phyloP scores from a whole-genome alignment of 2,113 vertebrate species.

The Sebastes fasciatus region DNA sequence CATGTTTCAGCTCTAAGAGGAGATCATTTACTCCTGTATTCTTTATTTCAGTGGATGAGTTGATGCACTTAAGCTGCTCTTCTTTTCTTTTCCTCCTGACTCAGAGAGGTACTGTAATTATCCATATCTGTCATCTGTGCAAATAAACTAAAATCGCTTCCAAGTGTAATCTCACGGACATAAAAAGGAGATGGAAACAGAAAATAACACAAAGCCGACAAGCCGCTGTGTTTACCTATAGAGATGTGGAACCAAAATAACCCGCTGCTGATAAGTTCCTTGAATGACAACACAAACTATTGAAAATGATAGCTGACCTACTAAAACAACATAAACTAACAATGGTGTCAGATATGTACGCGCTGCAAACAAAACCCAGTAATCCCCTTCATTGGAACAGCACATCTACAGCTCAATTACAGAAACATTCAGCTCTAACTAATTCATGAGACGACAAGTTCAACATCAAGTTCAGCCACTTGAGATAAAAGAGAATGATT shows the following conservation, averaged over 20 bases:
- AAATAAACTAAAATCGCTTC: conserved; percentile 50
- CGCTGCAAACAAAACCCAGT: conserved; percentile 18
- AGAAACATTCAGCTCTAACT: conserved; percentile 35
- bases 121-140: conserved; percentile 61
- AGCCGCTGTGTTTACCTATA: conserved; percentile 41
- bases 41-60: conserved; percentile 51
- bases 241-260: conserved; percentile 23
- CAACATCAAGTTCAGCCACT: conserved; percentile 59
- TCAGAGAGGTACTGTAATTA: conserved; percentile 41
- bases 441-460: conserved; percentile 61
- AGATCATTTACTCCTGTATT: conserved; percentile 58
- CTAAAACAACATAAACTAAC: conserved; percentile 45
- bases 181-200: conserved; percentile 34
- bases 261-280: conserved; percentile 6
- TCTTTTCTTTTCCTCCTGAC: conserved; percentile 3
- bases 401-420: conserved; percentile 38
- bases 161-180: conserved; percentile 55
- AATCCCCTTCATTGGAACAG: conserved; percentile 11
- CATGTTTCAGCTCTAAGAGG: conserved; percentile 35
- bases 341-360: conserved; percentile 17
- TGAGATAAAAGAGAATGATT: conserved; percentile 54
- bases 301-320: conserved; percentile 59
- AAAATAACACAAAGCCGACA: conserved; percentile 48
- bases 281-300: conserved; percentile 36
- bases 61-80: conserved; percentile 37